Conservation (phyloP, 2,113 vertebrate genomes). For the Heterocephalus glaber region DNA sequence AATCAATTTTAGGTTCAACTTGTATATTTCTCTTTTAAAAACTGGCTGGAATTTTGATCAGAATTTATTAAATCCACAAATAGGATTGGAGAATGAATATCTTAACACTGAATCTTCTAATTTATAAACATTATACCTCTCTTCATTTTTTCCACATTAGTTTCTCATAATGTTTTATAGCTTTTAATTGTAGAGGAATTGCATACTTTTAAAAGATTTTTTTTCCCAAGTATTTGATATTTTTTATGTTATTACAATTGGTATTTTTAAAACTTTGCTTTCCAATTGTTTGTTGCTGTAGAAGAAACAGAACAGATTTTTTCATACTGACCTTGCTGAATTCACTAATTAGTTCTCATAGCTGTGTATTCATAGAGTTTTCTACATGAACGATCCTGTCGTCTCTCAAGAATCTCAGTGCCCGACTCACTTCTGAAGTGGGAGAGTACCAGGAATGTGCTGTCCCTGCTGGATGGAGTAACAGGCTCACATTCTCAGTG, state of each 20-base stretch:
- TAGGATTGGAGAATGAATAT: not conserved
- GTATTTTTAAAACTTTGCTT: not conserved
- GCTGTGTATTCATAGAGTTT: not conserved
- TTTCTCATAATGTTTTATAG: not conserved
- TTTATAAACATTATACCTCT: not conserved
- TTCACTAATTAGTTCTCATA: not conserved
- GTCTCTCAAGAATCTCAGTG: conserved; percentile 3
- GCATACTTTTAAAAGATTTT: not conserved
- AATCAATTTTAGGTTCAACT: not conserved
- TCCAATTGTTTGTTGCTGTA: not conserved
- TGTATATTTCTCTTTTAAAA: not conserved
- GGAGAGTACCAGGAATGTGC: not conserved
- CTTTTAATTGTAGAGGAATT: not conserved
- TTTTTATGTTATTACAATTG: not conserved
- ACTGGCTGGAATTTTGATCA: not conserved
- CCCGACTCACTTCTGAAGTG: not conserved
- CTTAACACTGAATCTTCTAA: not conserved
- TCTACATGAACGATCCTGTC: not conserved
- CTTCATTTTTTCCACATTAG: not conserved
- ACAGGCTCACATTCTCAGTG: not conserved
- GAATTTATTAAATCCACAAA: conserved; percentile 8
- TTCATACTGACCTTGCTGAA: not conserved
- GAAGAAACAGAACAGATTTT: conserved; percentile 6
- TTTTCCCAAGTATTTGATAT: not conserved
- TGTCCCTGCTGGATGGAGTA: not conserved